Percentiles rank a stretch among this genome's conserved stretches.
phyloP scores from a whole-genome alignment of 2,888 invertebrate genomes.

The Amblyjoppa fuscipennis region DNA sequence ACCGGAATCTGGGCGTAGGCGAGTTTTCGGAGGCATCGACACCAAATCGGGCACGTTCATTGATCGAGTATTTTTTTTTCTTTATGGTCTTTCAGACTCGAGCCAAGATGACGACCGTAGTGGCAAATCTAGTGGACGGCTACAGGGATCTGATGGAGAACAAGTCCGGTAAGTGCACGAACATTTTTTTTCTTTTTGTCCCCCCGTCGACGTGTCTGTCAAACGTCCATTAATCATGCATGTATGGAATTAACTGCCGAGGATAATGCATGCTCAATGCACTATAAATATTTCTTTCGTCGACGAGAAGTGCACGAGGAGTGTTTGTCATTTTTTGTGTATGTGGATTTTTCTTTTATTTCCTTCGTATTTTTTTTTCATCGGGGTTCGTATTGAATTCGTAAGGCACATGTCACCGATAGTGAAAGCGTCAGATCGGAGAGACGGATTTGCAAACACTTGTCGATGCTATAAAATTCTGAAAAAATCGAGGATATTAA shows the following conservation, averaged over 20 bases:
- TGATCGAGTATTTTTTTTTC: neutral
- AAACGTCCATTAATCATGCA: neutral
- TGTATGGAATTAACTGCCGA: neutral
- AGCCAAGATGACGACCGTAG: conserved; percentile 87
- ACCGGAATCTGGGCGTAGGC: neutral
- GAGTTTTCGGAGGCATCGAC: neutral
- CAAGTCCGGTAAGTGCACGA: conserved; percentile 88
- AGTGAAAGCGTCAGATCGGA: too few species aligned
- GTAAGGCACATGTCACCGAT: too few species aligned
- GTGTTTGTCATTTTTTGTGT: too few species aligned
- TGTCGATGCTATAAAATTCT: too few species aligned
- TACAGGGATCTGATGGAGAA: conserved; percentile 91
- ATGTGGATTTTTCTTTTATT: too few species aligned
- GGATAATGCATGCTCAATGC: neutral
- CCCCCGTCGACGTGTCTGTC: neutral
- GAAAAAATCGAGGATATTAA: too few species aligned
- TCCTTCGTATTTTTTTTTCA: too few species aligned
- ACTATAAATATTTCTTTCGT: too few species aligned
- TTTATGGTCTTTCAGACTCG: conserved; percentile 74
- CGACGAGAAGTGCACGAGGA: too few species aligned
- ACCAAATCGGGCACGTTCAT: neutral
- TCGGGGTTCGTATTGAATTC: too few species aligned
- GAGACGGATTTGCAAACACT: too few species aligned
- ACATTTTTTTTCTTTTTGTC: neutral
- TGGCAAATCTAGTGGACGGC: conserved; percentile 86